These are phyloP conservation scores for Drosophila lutescens DNA, from an alignment of 2,888 invertebrate genomes.

Conservation along the genomic window DNA sequence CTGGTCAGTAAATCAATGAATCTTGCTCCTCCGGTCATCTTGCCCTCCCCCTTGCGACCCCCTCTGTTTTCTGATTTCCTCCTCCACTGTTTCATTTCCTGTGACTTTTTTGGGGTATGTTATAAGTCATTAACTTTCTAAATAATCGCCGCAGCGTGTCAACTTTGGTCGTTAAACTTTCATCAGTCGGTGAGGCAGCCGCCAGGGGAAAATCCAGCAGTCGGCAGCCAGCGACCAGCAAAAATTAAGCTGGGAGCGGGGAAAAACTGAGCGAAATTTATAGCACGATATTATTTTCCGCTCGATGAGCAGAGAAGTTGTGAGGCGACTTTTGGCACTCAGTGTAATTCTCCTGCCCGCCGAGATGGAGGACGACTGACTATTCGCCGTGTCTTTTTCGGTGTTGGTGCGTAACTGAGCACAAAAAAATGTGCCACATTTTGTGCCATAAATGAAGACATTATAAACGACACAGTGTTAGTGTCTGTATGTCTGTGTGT, in stretches of 20 bases:
- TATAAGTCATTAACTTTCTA: conserved; percentile 81
- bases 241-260: conserved; percentile 16
- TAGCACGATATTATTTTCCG: conserved; percentile 81
- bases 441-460: conserved; percentile 78
- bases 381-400: conserved; percentile 54
- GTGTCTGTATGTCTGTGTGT: conserved; percentile 9
- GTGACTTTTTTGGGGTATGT: conserved; percentile 59
- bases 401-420: conserved; percentile 80
- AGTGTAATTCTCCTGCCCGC: conserved; percentile 42
- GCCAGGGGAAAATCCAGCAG: conserved; percentile 33
- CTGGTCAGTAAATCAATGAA: conserved; percentile 46
- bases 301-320: conserved; percentile 81
- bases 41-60: not conserved
- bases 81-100: conserved; percentile 13
- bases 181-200: conserved; percentile 57
- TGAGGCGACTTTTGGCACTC: conserved; percentile 79
- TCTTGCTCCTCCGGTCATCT: conserved; percentile 17
- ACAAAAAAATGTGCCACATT: conserved; percentile 68
- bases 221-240: conserved; percentile 21
- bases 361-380: conserved; percentile 12
- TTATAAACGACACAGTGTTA: conserved; percentile 70
- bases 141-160: conserved; percentile 80
- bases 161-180: conserved; percentile 81
- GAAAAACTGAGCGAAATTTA: conserved; percentile 73
- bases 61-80: conserved; percentile 1